Conservation (phyloP, 2,888 invertebrate species). For the Stenolophus ochropezus region DNA sequence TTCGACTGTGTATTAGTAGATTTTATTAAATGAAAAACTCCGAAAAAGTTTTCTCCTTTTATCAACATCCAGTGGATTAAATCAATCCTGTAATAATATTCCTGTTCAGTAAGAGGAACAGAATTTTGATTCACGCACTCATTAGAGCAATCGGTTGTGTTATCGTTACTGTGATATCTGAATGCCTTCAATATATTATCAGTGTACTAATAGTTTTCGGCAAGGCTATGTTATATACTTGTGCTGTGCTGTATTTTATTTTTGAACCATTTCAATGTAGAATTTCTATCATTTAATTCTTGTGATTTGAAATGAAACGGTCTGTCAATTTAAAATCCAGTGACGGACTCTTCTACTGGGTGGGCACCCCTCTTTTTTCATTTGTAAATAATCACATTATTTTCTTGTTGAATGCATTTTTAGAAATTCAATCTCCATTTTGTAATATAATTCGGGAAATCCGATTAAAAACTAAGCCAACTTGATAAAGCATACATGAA, state of each 20-base stretch:
- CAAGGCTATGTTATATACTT: neutral
- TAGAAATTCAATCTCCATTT: neutral
- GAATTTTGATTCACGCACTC: no score
- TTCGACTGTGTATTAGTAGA: no score
- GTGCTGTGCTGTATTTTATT: neutral
- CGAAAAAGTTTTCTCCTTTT: no score
- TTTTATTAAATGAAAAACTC: no score
- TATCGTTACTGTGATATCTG: no score
- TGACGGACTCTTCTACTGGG: no score
- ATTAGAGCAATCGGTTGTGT: no score
- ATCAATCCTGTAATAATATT: no score
- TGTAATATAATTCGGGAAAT: conserved; percentile 25
- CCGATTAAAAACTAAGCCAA: conserved; percentile 5
- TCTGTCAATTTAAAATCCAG: neutral
- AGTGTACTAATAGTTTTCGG: neutral
- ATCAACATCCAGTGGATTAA: no score
- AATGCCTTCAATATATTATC: no score
- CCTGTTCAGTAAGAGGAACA: no score
- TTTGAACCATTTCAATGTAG: neutral
- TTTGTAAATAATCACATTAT: conserved; percentile 4
- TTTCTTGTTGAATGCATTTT: conserved; percentile 21
- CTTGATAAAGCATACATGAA: conserved; percentile 14
- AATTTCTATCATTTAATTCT: no score
- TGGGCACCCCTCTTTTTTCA: neutral
- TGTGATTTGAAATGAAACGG: neutral